Base-by-base conservation (phyloP, 2,113 vertebrate genomes). In the Nymphicus hollandicus region DNA sequence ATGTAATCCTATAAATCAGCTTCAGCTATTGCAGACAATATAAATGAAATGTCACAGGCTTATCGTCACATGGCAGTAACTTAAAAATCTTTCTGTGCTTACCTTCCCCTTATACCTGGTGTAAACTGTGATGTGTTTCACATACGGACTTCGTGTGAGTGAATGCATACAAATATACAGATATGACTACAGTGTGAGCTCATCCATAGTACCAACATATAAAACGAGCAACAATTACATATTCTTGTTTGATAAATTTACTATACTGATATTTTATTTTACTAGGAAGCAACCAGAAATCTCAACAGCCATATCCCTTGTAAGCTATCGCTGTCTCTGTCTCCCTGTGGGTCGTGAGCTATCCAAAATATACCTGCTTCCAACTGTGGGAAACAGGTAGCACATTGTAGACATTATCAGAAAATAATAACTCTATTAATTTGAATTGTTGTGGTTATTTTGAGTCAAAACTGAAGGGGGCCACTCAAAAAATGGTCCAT, bases 41-140 rank as follows among this genome's bases (percentile, higher is more conserved):
- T 2, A 79, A 79, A 71, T 53, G 9, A 82, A 91, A 91, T 4
- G 8, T 49, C 61, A 71, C 41, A 33, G 69, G 61, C 10, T 53
- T 49, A n/a, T 0, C 35, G 12, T 68, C 61, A 85, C 0, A 0
- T 11, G 12, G 55, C 1, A 2, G 49, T 25, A 50, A 17, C 33
- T 82, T 55, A 58, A 68, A 78, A 71, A 79, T 33, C 37, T 43
- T 66, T 14, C 61, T 72, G 35, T 28, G 33, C 65, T 79, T 81
- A 28, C 22, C 29, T 80, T 88, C 41, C 29, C 35, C 12, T 47
- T 87, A 0, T 14, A 47, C 7, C 29, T 78, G 58, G 8, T 39
- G 13, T 22, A 64, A 79, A 74, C 22, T 80, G 12, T 31, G 44
- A 86, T 55, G 47, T 73, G 5, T n/a, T 70, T 35, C 44, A 49